Evolutionary conservation across 2,113 vertebrate genomes (phyloP).

Genomic region (Mustelus asterias): DNA sequence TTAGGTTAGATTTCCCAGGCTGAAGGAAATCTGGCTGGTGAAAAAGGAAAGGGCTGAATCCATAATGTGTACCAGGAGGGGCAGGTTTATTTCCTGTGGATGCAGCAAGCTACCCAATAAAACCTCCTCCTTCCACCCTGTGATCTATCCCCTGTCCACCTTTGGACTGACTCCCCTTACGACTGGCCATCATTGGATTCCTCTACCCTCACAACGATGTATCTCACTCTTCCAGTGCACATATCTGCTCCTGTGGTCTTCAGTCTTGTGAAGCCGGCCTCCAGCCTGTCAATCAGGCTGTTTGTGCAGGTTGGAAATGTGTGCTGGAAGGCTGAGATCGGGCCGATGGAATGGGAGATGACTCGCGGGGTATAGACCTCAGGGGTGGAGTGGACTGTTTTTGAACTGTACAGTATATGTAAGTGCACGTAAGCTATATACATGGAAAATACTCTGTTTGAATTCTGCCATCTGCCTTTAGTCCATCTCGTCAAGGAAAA

Average conservation of each 20-base stretch:
- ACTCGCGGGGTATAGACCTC: background rate
- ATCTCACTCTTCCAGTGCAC: background rate
- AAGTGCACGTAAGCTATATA: background rate
- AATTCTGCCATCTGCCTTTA: background rate
- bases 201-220: background rate
- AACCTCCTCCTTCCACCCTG: background rate
- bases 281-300: background rate
- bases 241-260: background rate
- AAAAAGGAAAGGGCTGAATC: too few species aligned
- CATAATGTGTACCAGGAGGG: too few species aligned
- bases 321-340: background rate
- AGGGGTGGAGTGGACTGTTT: background rate
- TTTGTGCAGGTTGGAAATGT: background rate
- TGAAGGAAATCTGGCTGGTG: too few species aligned
- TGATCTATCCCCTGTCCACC: background rate
- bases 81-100: background rate
- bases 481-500: background rate
- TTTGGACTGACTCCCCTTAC: too few species aligned
- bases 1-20: too few species aligned
- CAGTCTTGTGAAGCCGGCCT: background rate
- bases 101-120: background rate
- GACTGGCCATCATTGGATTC: background rate
- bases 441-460: background rate
- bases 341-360: background rate
- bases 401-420: background rate